These are phyloP conservation scores for Bicyclus anynana DNA, from an alignment of 1,140 invertebrate genomes.

Conservation along the genomic window DNA sequence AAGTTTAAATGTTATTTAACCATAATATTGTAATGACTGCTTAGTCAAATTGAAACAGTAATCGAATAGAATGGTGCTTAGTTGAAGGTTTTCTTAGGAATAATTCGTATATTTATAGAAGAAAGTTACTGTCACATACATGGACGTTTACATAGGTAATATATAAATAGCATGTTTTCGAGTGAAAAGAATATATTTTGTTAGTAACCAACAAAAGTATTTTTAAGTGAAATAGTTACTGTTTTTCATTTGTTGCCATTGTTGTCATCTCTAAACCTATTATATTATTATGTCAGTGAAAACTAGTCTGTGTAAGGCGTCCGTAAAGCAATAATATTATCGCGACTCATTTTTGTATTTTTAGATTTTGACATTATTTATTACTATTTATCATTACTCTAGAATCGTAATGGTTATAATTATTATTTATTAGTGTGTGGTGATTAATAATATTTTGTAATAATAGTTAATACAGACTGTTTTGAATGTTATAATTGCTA, in stretches of 20 bases:
- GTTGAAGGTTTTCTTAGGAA: constrained; percentile 63
- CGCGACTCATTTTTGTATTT: constrained; percentile 17
- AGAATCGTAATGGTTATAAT: constrained; percentile 45
- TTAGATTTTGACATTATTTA: constrained; percentile 54
- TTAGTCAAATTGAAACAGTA: constrained; percentile 67
- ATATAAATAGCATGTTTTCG: constrained; percentile 29
- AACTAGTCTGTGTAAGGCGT: constrained; percentile 30
- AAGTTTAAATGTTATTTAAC: constrained; percentile 61
- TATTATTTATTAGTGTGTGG: constrained; percentile 71
- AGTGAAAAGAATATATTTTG: constrained; percentile 38
- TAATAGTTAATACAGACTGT: constrained; percentile 48
- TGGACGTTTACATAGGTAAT: constrained; percentile 22
- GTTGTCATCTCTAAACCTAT: constrained; percentile 14
- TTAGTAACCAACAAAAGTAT: constrained; percentile 26
- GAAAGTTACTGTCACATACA: constrained; percentile 37
- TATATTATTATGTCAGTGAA: constrained; percentile 11
- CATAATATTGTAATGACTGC: constrained; percentile 65
- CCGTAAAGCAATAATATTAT: constrained; percentile 47
- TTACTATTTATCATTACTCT: constrained; percentile 47
- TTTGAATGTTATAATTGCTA: constrained; percentile 63
- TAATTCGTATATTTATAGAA: constrained; percentile 64
- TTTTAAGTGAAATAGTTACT: constrained; percentile 33
- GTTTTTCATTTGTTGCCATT: constrained; percentile 42
- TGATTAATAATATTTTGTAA: constrained; percentile 69
- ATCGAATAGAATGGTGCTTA: constrained; percentile 77